Base-by-base conservation (phyloP, 2,888 invertebrate species). In the Pristionchus exspectatus region DNA sequence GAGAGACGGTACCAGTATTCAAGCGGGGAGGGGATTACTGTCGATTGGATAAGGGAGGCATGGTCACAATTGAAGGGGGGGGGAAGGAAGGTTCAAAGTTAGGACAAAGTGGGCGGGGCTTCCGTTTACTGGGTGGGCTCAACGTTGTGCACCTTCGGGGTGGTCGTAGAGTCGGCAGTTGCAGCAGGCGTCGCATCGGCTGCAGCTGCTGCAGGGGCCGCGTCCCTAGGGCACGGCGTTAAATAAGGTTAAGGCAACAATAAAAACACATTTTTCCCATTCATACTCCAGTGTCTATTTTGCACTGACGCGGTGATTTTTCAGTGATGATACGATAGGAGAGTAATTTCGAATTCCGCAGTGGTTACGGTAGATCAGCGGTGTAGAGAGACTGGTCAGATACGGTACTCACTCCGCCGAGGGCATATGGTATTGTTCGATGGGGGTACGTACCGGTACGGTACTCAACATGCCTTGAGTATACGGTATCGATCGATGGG, bases 101-200 rank as follows among this genome's bases (percentile, higher is more conserved):
- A 9, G 24, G n/a, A 27, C 18, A 10, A 66, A 27, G n/a, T 30
- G 69, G 69, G 30, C 14, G 69, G 4, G 0, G 69, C 69, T 69
- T 59, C 54, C 21, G 59, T 59, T 33, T 74, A 74, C 74, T 74
- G 74, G 9, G 74, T 74, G 38, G 74, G 74, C 74, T 74, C 74
- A 1, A 38, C 38, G 38, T 38, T 18, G 38, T 74, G 38, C 18
- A 74, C 38, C 21, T 24, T 38, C 21, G 74, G 30, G 7, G 74
- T 24, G 21, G 38, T 74, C 33, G 74, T 33, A 16, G 74, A 74
- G 38, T 38, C 38, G 16, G 74, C 38, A 33, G 74, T 38, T 16
- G 38, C 74, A 18, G 38, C 74, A 21, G 74, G 74, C 21, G 74
- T 21, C 18, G 74, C 74, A 21, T 63, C 63, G 63, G 74, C 72